Evolutionary conservation across 1,140 invertebrate genomes (phyloP).

Genomic region (Drosophila neocordata): DNA sequence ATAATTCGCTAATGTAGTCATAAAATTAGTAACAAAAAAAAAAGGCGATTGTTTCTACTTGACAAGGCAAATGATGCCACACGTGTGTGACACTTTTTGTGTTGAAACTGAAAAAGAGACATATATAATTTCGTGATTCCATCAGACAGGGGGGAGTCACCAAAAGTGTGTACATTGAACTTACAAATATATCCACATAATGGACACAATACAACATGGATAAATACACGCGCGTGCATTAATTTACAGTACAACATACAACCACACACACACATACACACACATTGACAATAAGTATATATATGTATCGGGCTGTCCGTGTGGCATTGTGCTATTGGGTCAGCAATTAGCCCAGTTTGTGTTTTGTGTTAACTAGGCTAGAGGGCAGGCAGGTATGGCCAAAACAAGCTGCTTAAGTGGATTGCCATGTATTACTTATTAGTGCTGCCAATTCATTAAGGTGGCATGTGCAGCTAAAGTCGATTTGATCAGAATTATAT

Average conservation of each 20-base stretch:
- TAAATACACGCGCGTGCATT: conserved; percentile 60
- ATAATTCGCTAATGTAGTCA: conserved; percentile 76
- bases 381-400: neutral
- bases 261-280: too few species aligned
- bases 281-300: conserved; percentile 7
- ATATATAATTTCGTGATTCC: neutral
- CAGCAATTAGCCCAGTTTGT: conserved; percentile 59
- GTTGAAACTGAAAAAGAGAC: conserved; percentile 11
- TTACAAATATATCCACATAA: conserved; percentile 24
- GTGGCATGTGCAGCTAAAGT: neutral
- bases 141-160: neutral
- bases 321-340: conserved; percentile 68
- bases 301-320: conserved; percentile 47
- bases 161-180: conserved; percentile 22
- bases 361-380: conserved; percentile 9
- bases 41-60: conserved; percentile 20
- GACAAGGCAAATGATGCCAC: conserved; percentile 46
- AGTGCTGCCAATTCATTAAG: neutral
- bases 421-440: neutral
- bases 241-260: conserved; percentile 33
- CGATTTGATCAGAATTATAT: neutral
- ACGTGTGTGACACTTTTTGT: conserved; percentile 56
- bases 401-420: neutral
- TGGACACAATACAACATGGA: conserved; percentile 16
- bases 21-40: conserved; percentile 53